A percentile compares a stretch with the other conserved stretches of the same genome.
phyloP scores from a whole-genome alignment of 2,113 vertebrate genomes.

The Peucedramus taeniatus region DNA sequence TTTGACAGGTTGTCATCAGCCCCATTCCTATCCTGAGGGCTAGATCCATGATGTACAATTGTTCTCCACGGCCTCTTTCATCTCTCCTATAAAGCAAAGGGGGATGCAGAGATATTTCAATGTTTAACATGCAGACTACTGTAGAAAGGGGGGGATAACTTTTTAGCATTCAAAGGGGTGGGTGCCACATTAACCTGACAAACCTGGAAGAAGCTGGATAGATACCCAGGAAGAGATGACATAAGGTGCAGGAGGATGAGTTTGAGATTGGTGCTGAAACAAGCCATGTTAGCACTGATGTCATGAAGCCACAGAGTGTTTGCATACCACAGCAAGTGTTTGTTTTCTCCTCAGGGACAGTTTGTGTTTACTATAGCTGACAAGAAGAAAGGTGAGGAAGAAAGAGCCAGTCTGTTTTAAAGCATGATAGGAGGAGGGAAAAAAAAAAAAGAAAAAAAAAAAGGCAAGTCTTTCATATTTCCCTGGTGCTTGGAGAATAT shows the following conservation, averaged over 20 bases:
- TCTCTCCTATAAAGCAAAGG: not conserved
- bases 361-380: conserved; percentile 31
- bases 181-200: not conserved
- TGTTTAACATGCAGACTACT: not conserved
- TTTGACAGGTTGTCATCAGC: conserved; percentile 34
- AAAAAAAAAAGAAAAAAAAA: not conserved
- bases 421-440: not conserved
- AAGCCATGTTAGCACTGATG: not conserved
- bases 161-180: not conserved
- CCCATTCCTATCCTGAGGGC: conserved; percentile 37
- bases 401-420: not conserved
- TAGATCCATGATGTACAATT: not conserved
- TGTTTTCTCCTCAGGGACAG: conserved; percentile 37
- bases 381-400: conserved; percentile 30
- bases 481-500: not conserved
- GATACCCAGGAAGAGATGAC: not conserved
- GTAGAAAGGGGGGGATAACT: not conserved
- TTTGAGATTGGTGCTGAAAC: conserved; percentile 25
- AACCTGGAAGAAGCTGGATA: not conserved
- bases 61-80: conserved; percentile 19
- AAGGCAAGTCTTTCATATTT: not conserved
- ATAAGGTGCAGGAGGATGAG: not conserved
- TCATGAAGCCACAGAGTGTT: not conserved
- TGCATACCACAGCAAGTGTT: conserved; percentile 33
- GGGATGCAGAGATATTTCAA: not conserved